Conservation (phyloP, 2,797 vertebrate species). For the Aythya fuligula region DNA sequence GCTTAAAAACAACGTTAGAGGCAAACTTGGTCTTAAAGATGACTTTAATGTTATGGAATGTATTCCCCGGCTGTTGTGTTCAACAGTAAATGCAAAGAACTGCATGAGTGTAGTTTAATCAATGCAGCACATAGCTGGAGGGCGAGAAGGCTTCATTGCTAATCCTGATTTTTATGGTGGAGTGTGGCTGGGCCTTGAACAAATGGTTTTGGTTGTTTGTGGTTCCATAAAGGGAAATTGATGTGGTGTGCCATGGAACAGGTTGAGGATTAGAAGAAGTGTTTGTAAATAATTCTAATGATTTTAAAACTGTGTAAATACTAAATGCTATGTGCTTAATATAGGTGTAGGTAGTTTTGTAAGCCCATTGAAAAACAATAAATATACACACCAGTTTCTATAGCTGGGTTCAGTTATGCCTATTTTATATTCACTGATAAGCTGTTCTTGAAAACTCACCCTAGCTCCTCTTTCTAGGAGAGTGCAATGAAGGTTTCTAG, state of each 20-base stretch:
- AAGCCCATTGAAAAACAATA: accelerated
- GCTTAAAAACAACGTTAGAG: accelerated
- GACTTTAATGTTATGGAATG: accelerated
- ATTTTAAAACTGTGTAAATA: not conserved
- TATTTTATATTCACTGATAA: not conserved
- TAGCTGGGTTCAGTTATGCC: not conserved
- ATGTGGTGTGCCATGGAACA: not conserved
- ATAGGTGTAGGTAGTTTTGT: not conserved
- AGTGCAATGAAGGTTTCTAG: not conserved
- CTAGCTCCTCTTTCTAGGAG: not conserved
- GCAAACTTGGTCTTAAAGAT: too few species aligned
- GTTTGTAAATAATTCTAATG: not conserved
- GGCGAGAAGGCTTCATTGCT: accelerated
- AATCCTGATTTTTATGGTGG: accelerated
- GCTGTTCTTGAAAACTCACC: not conserved
- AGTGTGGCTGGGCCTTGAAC: not conserved
- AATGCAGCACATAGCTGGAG: accelerated
- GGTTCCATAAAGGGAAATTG: not conserved
- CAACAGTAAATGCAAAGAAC: not conserved
- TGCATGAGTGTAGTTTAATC: not conserved
- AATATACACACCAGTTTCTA: not conserved
- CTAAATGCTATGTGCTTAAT: accelerated
- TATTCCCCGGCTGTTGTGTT: accelerated
- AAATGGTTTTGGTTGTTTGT: not conserved
- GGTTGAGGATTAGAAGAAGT: not conserved